A percentile compares a stretch with the other conserved stretches of the same genome.
Conservation (phyloP, 1,140 invertebrate genomes). For the Maconellicoccus hirsutus region DNA sequence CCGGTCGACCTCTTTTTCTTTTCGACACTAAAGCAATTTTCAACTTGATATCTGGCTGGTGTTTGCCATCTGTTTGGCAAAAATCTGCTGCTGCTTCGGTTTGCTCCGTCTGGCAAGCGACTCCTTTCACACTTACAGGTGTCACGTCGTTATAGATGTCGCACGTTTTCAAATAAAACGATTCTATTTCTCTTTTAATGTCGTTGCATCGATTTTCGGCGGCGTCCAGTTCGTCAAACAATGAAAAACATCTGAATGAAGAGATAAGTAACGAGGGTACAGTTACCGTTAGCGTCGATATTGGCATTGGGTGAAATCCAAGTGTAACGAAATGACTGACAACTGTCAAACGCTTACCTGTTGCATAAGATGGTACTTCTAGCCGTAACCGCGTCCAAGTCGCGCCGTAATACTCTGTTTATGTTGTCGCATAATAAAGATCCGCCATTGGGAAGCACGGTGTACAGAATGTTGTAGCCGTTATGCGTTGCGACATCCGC, state of each 20-base stretch:
- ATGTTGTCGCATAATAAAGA: constrained; percentile 18
- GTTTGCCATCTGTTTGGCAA: background rate
- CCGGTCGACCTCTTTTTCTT: constrained; percentile 10
- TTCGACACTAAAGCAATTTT: constrained; percentile 6
- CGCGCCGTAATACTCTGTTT: constrained; percentile 11
- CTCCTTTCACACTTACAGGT: background rate
- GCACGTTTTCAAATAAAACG: constrained; percentile 15
- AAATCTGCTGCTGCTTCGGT: background rate
- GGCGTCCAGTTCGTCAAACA: constrained; percentile 24
- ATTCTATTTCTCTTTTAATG: constrained; percentile 11
- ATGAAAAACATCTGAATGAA: constrained; percentile 23
- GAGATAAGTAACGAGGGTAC: background rate
- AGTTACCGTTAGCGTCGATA: too few relatives aligned
- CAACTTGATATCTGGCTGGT: background rate
- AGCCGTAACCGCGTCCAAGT: background rate
- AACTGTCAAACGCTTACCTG: constrained; percentile 16
- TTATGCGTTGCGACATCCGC: background rate
- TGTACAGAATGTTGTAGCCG: constrained; percentile 23
- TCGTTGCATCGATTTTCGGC: constrained; percentile 8
- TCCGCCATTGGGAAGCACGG: constrained; percentile 1
- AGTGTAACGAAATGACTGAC: too few relatives aligned
- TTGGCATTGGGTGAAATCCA: too few relatives aligned
- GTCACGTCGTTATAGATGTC: constrained; percentile 6
- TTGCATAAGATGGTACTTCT: constrained; percentile 22
- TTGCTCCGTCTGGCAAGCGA: constrained; percentile 24